phyloP scores from a whole-genome alignment of 2,113 vertebrate genomes.

The Rhinopithecus roxellana region DNA sequence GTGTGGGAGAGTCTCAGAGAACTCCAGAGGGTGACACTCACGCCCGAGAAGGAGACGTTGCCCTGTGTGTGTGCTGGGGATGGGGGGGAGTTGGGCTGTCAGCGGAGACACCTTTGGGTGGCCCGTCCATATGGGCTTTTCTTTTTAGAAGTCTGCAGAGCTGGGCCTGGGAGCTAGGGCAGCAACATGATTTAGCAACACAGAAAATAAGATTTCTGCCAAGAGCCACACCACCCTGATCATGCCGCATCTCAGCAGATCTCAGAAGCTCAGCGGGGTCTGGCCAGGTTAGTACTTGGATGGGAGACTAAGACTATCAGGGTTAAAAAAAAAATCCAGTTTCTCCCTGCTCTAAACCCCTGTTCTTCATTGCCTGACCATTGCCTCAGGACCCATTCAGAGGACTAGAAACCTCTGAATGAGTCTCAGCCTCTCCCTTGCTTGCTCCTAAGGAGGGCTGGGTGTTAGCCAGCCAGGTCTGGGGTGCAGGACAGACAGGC shows the following conservation, averaged over 20 bases:
- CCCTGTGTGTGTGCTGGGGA: not conserved
- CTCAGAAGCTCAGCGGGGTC: not conserved
- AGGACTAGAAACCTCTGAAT: not conserved
- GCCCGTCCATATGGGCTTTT: not conserved
- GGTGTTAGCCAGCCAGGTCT: too few relatives aligned
- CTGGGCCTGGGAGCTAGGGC: not conserved
- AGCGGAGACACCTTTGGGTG: not conserved
- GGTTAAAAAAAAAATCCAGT: too few relatives aligned
- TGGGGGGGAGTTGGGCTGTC: not conserved
- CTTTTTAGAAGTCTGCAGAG: not conserved
- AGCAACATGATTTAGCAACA: not conserved
- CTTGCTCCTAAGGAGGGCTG: not conserved
- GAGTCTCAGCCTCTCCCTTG: not conserved
- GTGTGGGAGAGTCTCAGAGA: not conserved
- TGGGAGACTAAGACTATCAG: not conserved
- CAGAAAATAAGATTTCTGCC: not conserved
- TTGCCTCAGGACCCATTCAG: not conserved
- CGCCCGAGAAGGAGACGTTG: not conserved
- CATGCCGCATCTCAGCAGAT: not conserved
- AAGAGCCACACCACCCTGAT: not conserved
- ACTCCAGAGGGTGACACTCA: accelerated
- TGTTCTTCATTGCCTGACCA: not conserved
- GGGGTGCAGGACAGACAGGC: not conserved
- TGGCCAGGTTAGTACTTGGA: not conserved
- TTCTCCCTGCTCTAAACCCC: too few relatives aligned